Evolutionary conservation across 2,113 vertebrate species (phyloP).

Genomic region (Tautogolabrus adspersus): DNA sequence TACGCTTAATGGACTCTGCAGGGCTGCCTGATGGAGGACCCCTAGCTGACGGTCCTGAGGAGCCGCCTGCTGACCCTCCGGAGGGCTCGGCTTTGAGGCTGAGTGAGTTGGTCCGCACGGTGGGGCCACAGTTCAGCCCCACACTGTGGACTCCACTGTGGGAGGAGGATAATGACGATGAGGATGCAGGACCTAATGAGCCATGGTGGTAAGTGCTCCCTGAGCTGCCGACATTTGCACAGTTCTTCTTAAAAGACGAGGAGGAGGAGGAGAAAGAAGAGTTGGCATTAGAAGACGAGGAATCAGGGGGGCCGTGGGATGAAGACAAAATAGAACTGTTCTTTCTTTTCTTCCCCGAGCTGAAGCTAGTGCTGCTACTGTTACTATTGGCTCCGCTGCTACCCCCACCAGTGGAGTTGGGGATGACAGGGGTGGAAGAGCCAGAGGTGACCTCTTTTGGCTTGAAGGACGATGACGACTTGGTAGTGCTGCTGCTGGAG

Average conservation of each 20-base stretch:
- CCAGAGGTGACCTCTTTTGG: conserved; percentile 73
- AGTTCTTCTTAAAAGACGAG: conserved; percentile 93
- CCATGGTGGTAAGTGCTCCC: conserved; percentile 90
- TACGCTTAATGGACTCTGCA: conserved; percentile 95
- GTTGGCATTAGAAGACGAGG: conserved; percentile 85
- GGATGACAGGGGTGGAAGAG: conserved; percentile 75
- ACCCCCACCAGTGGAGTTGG: conserved; percentile 80
- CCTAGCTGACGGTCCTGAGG: conserved; percentile 86
- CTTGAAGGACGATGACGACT: conserved; percentile 83
- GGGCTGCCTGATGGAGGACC: conserved; percentile 90
- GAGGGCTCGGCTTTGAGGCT: conserved; percentile 90
- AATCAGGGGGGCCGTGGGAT: conserved; percentile 88
- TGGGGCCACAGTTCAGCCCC: conserved; percentile 90
- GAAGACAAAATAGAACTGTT: conserved; percentile 89
- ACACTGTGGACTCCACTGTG: conserved; percentile 86
- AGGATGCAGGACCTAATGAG: conserved; percentile 81
- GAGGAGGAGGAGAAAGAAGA: conserved; percentile 88
- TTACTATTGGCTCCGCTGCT: conserved; percentile 84
- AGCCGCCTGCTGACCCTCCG: conserved; percentile 85
- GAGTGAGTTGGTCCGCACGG: conserved; percentile 87
- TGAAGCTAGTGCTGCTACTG: conserved; percentile 83
- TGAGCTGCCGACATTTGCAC: conserved; percentile 89
- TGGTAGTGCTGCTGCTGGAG: conserved; percentile 91
- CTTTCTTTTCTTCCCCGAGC: conserved; percentile 97
- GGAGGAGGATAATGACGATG: conserved; percentile 82